Base-by-base conservation (phyloP, 1,140 invertebrate genomes). In the Venturia canescens region DNA sequence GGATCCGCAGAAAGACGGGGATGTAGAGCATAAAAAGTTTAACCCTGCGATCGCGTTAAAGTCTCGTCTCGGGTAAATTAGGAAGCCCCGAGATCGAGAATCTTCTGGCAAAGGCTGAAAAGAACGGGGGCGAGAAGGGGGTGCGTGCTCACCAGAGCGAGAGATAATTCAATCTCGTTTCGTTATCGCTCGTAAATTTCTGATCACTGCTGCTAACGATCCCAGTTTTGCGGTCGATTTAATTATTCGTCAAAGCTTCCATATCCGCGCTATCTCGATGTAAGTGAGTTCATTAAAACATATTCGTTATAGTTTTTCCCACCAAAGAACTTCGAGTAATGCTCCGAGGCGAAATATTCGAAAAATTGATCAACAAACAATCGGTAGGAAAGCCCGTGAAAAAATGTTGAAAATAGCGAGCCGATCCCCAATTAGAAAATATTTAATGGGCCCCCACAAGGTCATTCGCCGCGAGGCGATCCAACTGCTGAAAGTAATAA, bases 111-210 rank as follows among this genome's bases (percentile, higher is more conserved):
- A 31, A 69, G 29, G 66, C 31, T 69, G 15, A 69, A 69, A 15
- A 18, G 27, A 69, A n/a, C 13, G 66, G 11, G 26, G n/a, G 29
- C 31, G 63, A 67, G 29, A 53, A 57, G 53, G 53, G 21, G 23
- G 15, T 1, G 23, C 6, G 5, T 31, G 66, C 31, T 69, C 29
- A 69, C 31, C 15, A 29, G n/a, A 31, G 27, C 66, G 66, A 69
- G 21, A 69, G 66, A 69, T 69, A 69, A 69, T 69, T 69, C 15
- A 69, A 69, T 69, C 66, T 18, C 66, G 60, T 27, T 63, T 63
- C 60, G 66, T 69, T 69, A 34, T 31, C 27, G 29, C 66, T 69
- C 66, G 27, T 69, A 21, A 69, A 69, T 34, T 69, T 31, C 66
- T 29, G 66, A 69, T 69, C 66, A 69, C 66, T 31, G 66, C 66